Conservation (phyloP, 1,140 invertebrate genomes). For the Cardiocondyla obscurior region DNA sequence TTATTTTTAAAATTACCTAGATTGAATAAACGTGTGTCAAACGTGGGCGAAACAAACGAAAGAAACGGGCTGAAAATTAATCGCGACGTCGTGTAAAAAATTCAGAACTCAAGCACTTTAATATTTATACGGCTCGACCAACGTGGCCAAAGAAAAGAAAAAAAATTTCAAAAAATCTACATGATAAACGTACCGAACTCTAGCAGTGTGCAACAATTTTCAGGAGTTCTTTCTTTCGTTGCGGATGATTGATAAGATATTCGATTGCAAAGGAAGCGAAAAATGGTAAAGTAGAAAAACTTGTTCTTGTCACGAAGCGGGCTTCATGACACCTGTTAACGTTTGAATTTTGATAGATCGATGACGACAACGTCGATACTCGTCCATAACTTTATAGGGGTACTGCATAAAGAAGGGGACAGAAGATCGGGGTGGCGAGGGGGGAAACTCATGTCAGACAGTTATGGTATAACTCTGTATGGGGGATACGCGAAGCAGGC, state of each 20-base stretch:
- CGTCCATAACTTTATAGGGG: slow-evolving; percentile 56
- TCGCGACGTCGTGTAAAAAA: not conserved
- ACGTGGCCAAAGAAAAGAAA: not conserved
- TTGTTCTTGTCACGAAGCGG: slow-evolving; percentile 76
- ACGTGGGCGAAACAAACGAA: not conserved
- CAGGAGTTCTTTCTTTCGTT: slow-evolving; percentile 45
- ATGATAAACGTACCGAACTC: not conserved
- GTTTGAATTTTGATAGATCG: slow-evolving; percentile 82
- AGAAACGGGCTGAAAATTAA: not conserved
- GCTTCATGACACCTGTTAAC: slow-evolving; percentile 76
- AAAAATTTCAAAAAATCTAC: slow-evolving; percentile 6
- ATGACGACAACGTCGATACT: slow-evolving; percentile 62
- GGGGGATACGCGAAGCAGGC: slow-evolving; percentile 69
- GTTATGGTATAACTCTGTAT: slow-evolving; percentile 74
- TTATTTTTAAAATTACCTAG: not conserved
- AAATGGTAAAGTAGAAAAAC: slow-evolving; percentile 81
- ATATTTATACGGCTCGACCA: not conserved
- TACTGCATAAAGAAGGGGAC: slow-evolving; percentile 11
- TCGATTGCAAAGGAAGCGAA: slow-evolving; percentile 56
- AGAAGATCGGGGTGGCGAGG: too few species aligned
- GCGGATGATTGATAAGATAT: slow-evolving; percentile 65
- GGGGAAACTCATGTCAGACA: slow-evolving; percentile 68
- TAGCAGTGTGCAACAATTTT: slow-evolving; percentile 1
- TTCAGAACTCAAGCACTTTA: not conserved
- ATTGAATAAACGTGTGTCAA: not conserved